Conservation (phyloP, 2,797 vertebrate species). For the Halcyon badia region DNA sequence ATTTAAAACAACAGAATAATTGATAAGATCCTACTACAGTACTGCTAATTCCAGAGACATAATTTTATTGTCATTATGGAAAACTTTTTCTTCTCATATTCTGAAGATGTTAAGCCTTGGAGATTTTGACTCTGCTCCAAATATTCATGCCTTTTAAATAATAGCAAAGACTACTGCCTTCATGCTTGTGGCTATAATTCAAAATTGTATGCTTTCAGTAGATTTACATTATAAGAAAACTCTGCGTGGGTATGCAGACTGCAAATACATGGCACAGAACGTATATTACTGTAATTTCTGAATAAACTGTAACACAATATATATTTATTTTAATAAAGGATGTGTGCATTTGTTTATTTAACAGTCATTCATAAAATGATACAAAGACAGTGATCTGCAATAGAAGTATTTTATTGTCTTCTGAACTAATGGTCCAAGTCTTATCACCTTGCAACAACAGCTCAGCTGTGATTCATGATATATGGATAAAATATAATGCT, state of each 20-base stretch:
- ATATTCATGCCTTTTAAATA: neutral
- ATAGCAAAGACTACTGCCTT: neutral
- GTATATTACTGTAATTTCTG: neutral
- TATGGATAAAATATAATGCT: constrained; percentile 16
- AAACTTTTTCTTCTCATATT: neutral
- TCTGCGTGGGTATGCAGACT: neutral
- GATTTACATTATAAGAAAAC: neutral
- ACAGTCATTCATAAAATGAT: neutral
- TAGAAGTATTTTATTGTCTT: neutral
- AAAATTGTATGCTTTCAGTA: neutral
- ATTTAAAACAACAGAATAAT: neutral
- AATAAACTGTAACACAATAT: neutral
- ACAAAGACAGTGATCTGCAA: neutral
- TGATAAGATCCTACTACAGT: neutral
- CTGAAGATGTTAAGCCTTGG: neutral
- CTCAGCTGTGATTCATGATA: constrained; percentile 10
- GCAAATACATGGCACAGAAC: neutral
- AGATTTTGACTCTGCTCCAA: neutral
- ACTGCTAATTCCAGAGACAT: neutral
- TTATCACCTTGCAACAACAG: neutral
- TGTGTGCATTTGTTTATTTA: neutral
- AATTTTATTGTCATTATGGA: neutral
- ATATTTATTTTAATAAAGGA: neutral
- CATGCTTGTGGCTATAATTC: neutral
- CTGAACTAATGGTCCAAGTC: constrained; percentile 28